Evolutionary conservation across 2,888 invertebrate species (phyloP), one percentile per base, ranked within the genome.

Genomic region (Bedellia somnulentella): DNA sequence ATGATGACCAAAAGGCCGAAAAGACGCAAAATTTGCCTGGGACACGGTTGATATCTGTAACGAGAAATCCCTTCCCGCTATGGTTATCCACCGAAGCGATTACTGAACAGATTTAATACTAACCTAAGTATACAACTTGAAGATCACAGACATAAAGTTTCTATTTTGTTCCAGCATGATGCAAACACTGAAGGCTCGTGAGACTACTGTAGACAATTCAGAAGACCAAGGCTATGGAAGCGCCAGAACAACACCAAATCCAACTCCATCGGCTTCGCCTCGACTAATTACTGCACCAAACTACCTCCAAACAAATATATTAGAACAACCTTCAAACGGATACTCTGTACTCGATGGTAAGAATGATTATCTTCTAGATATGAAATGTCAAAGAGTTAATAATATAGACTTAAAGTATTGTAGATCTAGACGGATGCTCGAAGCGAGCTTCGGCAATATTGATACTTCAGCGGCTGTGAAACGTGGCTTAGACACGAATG

Each of bases 1-100:
- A 27, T 29, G 31, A 38, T 31, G 35, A 34, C 16, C 43, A 49
- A n/a, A 53, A 55, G 73, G 73, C 73, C 53, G 71, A 73, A 56
- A 57, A 57, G 55, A 52, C 42, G 24, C 11, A 12, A 11, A 9
- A 16, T 11, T 12, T 10, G n/a, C n/a, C n/a, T 16, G 31, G 31
- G 35, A 37, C n/a, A 39, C 33, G 63, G 70, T 71, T 33, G 71
- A 73, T 53, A 34, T 70, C 61, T 15, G 8, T 18, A 9, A 16
- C 3, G 11, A 4, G 52, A 54, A 34, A 36, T 56, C 52, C 55
- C 49, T 39, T 38, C 39, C 31, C 22, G 24, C 5, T 18, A 34
- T 71, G 70, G 60, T 68, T 71, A 57, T 54, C 40, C 41, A 59
- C 47, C 38, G 70, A 70, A 71, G 73, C 70, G 73, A 64, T 42